These are phyloP conservation scores for Penaeus chinensis DNA, from an alignment of 1,140 invertebrate genomes.

Conservation along the genomic window DNA sequence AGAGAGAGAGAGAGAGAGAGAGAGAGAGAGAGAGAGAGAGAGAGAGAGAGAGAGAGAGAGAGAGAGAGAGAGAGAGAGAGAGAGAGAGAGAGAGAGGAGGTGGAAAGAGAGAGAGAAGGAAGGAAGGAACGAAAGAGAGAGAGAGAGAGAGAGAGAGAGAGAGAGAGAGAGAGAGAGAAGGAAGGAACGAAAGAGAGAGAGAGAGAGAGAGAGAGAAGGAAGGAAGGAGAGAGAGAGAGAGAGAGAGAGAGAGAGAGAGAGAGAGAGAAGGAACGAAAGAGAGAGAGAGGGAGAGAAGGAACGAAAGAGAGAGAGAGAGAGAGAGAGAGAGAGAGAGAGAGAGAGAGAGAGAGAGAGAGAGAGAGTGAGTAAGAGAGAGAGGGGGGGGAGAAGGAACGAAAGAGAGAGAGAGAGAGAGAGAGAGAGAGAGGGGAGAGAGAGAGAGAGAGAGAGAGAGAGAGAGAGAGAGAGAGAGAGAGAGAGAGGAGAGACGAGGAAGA, in stretches of 20 bases:
- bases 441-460: not conserved
- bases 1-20: constrained; percentile 24
- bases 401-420: not conserved
- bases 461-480: not conserved
- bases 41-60: not conserved
- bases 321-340: not conserved
- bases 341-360: not conserved
- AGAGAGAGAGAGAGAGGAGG: not conserved
- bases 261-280: constrained; percentile 1
- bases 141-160: not conserved
- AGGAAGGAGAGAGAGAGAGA: not conserved
- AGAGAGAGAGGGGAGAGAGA: not conserved
- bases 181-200: not conserved
- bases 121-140: not conserved
- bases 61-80: not conserved
- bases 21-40: constrained; percentile 1
- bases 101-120: not conserved
- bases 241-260: not conserved
- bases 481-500: not conserved
- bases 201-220: not conserved
- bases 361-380: not conserved
- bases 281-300: not conserved
- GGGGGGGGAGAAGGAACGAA: not conserved
- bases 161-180: not conserved
- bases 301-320: not conserved